Base-by-base conservation (phyloP, 2,888 invertebrate species). In the Sinopyrophorus schimmeli region DNA sequence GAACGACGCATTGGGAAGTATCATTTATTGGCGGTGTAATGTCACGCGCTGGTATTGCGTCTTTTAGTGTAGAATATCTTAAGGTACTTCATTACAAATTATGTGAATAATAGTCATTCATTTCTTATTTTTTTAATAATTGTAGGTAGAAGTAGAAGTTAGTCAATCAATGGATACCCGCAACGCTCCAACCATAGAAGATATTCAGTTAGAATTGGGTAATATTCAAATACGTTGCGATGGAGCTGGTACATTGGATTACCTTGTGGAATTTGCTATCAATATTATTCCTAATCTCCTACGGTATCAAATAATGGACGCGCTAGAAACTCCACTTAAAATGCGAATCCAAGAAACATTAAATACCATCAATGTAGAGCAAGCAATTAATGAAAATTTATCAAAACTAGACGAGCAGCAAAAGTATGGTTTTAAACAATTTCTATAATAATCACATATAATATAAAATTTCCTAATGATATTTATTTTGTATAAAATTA, bases 191-290 rank as follows among this genome's bases (percentile, higher is more conserved):
- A 74, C 77, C 53, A 78, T 92, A 26, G 83, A 85, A 59, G 83
- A 86, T 57, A 75, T 92, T 20, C 84, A 91, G 65, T 75, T 92
- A 38, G 89, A 89, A 69, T 70, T 91, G 54, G 91, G 91, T 2
- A 91, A 92, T 66, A 89, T 92, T 58, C 90, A 91, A 71, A 80
- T 90, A 3, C 78, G 90, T 12, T 86, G 87, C 61, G 82, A 90
- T 60, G 93, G 93, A 0, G 86, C 91, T 0, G 92, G 93, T n/a
- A 89, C 90, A 0, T 55, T 89, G 9, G 93, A 94, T 72, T 92
- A 92, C 65, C 66, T 86, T 0, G 76, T 92, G 50, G 93, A 94
- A 73, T 84, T 89, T 47, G 79, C 78, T 3, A 80, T 92, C 0
- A 94, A 93, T 69, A 77, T 92, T 31, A 65, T 92, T 37, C 92